Evolutionary conservation across 37 sponge, comb jelly and placozoan species (phyloP), one percentile per base, ranked within the genome.

Genomic region (Hormiphora californensis): DNA sequence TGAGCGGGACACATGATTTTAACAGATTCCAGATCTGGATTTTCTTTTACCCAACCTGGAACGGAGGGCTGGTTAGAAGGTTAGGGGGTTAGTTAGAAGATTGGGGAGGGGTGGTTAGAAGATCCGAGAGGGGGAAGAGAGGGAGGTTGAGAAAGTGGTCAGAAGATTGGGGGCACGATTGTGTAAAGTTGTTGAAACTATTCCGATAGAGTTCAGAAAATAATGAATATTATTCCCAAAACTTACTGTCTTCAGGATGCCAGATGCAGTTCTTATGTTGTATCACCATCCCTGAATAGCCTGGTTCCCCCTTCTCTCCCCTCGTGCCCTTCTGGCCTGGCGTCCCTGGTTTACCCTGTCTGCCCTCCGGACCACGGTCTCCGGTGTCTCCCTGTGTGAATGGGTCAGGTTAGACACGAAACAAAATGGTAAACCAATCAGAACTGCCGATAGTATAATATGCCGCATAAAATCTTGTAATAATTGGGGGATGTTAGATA

Each of bases 271-370:
- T 73, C 27, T 43, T 43, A 46, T 73, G 81, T 19, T 73, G 81
- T 38, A 73, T 73, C 23, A 73, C 28, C 81, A 73, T 73, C 0
- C 81, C 81, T 15, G 81, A 73, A 46, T 73, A 73, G 23, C 81
- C 81, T 4, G 81, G 81, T 17, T 73, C 81, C n/a, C 81, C 81
- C 44, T 73, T 73, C 81, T 73, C 81, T 33, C 81, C 81, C 21
- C 11, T 73, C 12, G 81, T 46, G 0, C 81, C 81, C 46, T 73
- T 73, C n/a, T 43, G 46, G 23, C 81, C 81, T n/a, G 81, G 81
- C 28, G 81, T 43, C 23, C 81, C 81, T 0, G 81, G 81, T 19
- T 43, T 43, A 23, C 81, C 81, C 1, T n/a, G 32, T 27, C n/a
- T 21, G 9, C 81, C 81, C n/a, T 27, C 36, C 1, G 35, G 25